phyloP scores from a whole-genome alignment of 2,888 invertebrate species.

The Metallyticus violacea region DNA sequence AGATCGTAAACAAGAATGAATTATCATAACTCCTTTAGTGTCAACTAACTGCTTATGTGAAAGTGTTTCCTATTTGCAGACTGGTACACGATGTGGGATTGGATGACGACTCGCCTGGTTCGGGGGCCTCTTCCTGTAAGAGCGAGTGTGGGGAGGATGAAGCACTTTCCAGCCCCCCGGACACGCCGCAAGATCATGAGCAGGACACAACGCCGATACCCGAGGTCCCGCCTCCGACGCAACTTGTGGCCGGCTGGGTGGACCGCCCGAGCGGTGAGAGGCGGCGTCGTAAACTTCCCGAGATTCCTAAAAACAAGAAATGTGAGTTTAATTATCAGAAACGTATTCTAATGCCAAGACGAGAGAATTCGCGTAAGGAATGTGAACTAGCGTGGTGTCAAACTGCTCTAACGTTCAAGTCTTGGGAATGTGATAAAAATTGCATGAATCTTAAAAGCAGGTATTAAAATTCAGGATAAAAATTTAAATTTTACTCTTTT shows the following conservation, averaged over 20 bases:
- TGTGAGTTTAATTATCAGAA: too few species aligned
- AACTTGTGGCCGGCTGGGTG: neutral
- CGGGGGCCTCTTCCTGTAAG: constrained; percentile 64
- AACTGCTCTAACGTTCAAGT: too few species aligned
- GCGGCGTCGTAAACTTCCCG: constrained; percentile 78
- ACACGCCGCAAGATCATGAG: neutral
- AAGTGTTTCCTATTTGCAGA: constrained; percentile 49
- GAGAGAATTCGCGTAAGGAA: too few species aligned
- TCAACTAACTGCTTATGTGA: too few species aligned
- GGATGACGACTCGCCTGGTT: constrained; percentile 67
- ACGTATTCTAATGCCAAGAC: too few species aligned
- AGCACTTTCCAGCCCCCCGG: constrained; percentile 37
- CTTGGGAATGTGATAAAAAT: too few species aligned
- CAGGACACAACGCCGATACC: neutral
- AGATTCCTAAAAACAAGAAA: constrained; percentile 87
- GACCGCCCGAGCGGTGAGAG: constrained; percentile 50
- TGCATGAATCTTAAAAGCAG: too few species aligned
- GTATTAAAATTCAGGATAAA: too few species aligned
- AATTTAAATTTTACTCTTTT: too few species aligned
- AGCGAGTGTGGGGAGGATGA: constrained; percentile 55
- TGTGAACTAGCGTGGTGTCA: too few species aligned
- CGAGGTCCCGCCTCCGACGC: neutral
- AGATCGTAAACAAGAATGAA: too few species aligned
- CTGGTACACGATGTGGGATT: constrained; percentile 80
- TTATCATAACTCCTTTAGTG: too few species aligned